Conservation (phyloP, 2,113 vertebrate genomes). For the Muscicapa adusta region DNA sequence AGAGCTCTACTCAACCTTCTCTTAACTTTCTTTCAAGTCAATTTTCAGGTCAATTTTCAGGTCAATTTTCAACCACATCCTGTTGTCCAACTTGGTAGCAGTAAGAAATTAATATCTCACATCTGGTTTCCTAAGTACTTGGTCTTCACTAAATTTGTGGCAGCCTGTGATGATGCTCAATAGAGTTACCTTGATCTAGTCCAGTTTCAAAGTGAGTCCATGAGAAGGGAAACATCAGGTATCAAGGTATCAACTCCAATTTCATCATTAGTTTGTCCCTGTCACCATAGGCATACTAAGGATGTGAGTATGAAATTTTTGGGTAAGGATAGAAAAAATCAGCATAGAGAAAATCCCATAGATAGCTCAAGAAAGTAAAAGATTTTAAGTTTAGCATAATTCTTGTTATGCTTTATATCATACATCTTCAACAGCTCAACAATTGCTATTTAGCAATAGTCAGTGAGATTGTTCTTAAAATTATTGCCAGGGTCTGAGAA, state of each 20-base stretch:
- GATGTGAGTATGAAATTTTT: neutral
- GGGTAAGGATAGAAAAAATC: neutral
- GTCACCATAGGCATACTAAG: neutral
- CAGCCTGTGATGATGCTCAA: neutral
- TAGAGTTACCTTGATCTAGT: neutral
- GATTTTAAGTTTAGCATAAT: neutral
- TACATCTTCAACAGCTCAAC: neutral
- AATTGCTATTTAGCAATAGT: neutral
- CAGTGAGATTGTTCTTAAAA: neutral
- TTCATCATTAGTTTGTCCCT: neutral
- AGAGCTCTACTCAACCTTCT: neutral
- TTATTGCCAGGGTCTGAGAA: neutral
- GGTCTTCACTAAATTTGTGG: neutral
- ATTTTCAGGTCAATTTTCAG: too few relatives aligned
- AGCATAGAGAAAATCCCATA: accelerated
- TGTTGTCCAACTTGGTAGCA: neutral
- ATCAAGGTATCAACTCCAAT: neutral
- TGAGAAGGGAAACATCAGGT: neutral
- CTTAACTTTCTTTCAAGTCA: neutral
- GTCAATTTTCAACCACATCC: neutral
- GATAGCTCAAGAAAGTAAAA: neutral
- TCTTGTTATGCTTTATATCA: neutral
- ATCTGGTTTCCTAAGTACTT: neutral
- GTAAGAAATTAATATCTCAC: neutral
- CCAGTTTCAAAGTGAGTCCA: neutral